phyloP scores from a whole-genome alignment of 2,888 invertebrate species.

The Gymnocheta viridis region DNA sequence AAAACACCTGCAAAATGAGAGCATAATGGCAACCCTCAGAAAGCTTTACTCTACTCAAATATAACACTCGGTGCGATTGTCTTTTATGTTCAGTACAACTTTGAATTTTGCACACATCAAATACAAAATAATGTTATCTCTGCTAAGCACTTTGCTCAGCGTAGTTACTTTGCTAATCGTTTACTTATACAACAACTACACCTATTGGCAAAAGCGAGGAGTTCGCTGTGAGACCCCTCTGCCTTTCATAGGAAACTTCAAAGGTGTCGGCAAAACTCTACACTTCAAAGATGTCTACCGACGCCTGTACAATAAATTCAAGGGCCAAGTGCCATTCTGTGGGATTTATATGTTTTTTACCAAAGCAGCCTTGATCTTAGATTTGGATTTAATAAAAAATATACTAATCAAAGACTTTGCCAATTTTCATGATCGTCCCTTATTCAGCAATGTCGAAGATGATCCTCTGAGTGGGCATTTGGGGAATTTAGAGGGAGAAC shows the following conservation, averaged over 20 bases:
- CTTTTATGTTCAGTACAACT: not conserved
- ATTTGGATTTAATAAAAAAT: conserved; percentile 77
- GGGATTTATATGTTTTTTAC: conserved; percentile 74
- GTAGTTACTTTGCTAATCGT: not conserved
- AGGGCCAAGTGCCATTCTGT: conserved; percentile 72
- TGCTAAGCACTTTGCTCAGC: conserved; percentile 5
- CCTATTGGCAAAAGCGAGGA: conserved; percentile 71
- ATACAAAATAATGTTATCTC: conserved; percentile 4
- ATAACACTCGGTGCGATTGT: not conserved
- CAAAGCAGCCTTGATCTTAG: conserved; percentile 73
- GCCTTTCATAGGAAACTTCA: conserved; percentile 74
- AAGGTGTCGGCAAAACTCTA: conserved; percentile 67
- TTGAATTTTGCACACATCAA: not conserved
- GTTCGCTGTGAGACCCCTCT: conserved; percentile 30
- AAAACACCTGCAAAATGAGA: too few relatives aligned
- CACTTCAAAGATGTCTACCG: conserved; percentile 74
- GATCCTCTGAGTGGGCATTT: conserved; percentile 80
- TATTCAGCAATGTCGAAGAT: conserved; percentile 76
- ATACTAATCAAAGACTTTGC: conserved; percentile 79
- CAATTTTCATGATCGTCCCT: conserved; percentile 79
- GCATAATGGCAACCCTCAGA: not conserved
- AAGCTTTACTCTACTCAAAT: not conserved
- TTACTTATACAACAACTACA: conserved; percentile 49
- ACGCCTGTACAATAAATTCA: conserved; percentile 72
- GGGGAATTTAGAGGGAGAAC: conserved; percentile 78